Evolutionary conservation across 2,797 vertebrate species (phyloP), one percentile per base, ranked within the genome.

Genomic region (Poecilia picta): DNA sequence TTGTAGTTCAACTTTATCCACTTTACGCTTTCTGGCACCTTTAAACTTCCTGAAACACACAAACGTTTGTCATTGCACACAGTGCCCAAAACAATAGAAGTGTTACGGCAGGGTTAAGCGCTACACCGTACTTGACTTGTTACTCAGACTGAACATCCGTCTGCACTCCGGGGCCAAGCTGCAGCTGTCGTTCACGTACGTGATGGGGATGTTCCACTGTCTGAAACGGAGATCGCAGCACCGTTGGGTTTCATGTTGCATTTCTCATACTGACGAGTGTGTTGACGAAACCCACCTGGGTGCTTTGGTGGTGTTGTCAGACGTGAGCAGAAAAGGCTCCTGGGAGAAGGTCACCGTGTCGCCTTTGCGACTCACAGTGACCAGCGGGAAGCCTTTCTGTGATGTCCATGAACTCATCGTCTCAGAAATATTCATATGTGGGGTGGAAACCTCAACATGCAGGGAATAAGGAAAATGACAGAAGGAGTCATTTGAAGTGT

Each of bases 321-420:
- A 41, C 0, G 86, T 92, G 81, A 95, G 94, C 59, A 95, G 93
- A 89, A 98, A 98, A 80, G 94, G 96, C 87, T 99, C 97, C 90
- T 99, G 98, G 12, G 95, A 95, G 62, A 99, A 53, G 46, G 74
- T 93, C 86, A 99, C 93, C 75, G 91, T 77, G 74, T 89, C 96
- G 79, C 95, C 97, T 39, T 92, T 95, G 80, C 89, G 96, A 74
- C 84, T 95, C 70, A 98, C 95, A 18, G 96, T 98, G 78, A 99
- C 96, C 92, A 99, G 88, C 55, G 98, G 98, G 94, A 98, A 98
- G 78, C 98, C 98, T 94, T 98, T 98, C 83, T 98, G 97, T 18
- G 95, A 90, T 13, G 97, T 97, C 98, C 98, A 99, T 0, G 97
- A 97, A 87, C 92, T 96, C 98, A 99, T 99, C 94, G 99, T 96